phyloP scores from a whole-genome alignment of 2,797 vertebrate species.

The Hydrophis major region DNA sequence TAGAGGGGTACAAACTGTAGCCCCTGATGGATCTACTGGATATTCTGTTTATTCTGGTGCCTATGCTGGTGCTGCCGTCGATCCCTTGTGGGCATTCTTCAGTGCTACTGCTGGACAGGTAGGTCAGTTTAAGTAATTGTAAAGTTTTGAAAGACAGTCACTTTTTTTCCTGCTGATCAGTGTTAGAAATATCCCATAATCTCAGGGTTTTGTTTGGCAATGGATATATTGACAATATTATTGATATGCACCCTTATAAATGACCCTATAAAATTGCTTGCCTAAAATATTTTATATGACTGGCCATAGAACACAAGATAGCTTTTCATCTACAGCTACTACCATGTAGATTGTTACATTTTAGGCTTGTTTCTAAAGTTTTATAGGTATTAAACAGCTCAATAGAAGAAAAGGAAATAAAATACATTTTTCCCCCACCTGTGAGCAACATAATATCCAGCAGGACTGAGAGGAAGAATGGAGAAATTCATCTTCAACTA shows the following conservation, averaged over 20 bases:
- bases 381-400: neutral
- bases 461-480: neutral
- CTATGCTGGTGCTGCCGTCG: slow-evolving; percentile 72
- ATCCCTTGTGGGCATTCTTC: slow-evolving; percentile 84
- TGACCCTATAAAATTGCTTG: neutral
- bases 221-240: neutral
- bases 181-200: neutral
- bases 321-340: neutral
- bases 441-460: neutral
- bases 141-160: slow-evolving; percentile 17
- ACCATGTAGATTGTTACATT: neutral
- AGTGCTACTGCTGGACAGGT: slow-evolving; percentile 85
- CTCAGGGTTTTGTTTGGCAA: neutral
- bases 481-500: neutral
- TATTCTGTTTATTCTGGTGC: slow-evolving; percentile 69
- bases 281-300: neutral
- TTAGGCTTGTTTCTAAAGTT: neutral
- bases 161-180: neutral
- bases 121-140: slow-evolving; percentile 12
- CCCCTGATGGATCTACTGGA: slow-evolving; percentile 61
- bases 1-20: slow-evolving; percentile 63
- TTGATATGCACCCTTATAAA: neutral
- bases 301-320: neutral
- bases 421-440: no score
- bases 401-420: neutral